phyloP scores from a whole-genome alignment of 2,797 vertebrate genomes.

The Bucorvus abyssinicus region DNA sequence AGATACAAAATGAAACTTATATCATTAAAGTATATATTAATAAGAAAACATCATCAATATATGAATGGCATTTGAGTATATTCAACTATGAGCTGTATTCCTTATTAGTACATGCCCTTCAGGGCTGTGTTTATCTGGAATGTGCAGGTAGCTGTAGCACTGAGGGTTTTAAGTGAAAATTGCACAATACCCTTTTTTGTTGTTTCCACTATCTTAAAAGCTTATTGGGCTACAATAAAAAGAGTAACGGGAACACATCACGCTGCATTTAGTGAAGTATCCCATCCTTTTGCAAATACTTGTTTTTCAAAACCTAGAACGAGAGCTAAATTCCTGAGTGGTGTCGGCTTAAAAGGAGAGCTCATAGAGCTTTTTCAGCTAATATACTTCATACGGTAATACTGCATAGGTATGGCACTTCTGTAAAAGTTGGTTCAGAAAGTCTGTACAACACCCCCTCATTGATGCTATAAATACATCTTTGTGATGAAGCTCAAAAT shows the following conservation, averaged over 20 bases:
- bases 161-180: background rate
- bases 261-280: background rate
- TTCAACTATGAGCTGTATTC: background rate
- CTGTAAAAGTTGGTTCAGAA: background rate
- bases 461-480: conserved; percentile 33
- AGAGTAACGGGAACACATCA: background rate
- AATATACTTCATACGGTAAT: background rate
- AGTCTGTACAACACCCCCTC: conserved; percentile 21
- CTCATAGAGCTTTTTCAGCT: background rate
- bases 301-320: conserved; percentile 1
- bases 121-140: background rate
- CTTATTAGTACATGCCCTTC: background rate
- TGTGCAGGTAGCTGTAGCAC: background rate
- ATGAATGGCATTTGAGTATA: background rate
- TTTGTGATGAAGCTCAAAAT: conserved; percentile 58
- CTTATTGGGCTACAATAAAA: background rate
- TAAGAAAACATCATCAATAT: background rate
- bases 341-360: background rate
- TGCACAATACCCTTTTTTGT: background rate
- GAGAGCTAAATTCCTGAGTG: background rate
- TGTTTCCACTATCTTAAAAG: background rate
- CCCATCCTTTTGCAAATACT: background rate
- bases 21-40: background rate
- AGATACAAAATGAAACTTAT: background rate
- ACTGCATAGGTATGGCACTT: background rate